Evolutionary conservation across 2,113 vertebrate species (phyloP), one percentile per base, ranked within the genome.

Genomic region (Pedionomus torquatus): DNA sequence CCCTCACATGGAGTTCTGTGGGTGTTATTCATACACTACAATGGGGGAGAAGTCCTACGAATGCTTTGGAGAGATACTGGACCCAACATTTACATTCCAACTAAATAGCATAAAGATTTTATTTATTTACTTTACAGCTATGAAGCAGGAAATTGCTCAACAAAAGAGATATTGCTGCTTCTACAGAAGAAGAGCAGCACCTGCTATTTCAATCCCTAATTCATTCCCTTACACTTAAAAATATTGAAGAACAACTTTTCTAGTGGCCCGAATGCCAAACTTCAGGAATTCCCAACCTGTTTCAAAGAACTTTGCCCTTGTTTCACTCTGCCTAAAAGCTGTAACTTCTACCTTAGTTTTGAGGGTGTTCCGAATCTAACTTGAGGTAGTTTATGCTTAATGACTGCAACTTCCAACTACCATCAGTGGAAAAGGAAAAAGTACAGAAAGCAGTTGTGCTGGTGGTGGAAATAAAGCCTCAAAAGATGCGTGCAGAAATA

Each of bases 171-270:
- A 87, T 3, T 69, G 49, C 69, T 55, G 3, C 31, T 95, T 80
- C 60, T 81, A 60, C 60, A 78, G 44, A 77, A 55, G 49, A 88
- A 75, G 5, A 89, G 66, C 78, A 90, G 46, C 81, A 97, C 95
- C 97, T 97, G 91, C 96, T 97, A 97, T 96, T 97, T 96, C 95
- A 95, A 89, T 94, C 83, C 91, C 96, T 91, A 86, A 92, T 95
- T 90, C 91, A 97, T 94, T 94, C 89, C 93, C 89, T 93, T 97
- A 92, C 87, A 83, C 79, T 97, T 97, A 97, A 97, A 97, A 91
- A 90, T 65, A 78, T n/a, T 52, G 41, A 87, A 91, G 65, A 90
- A 85, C 76, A 86, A 54, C n/a, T 75, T 79, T 61, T 68, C 72
- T 16, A 66, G 19, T 33, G 11, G 65, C 12, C 54, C 44, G 33